Evolutionary conservation across 1,140 invertebrate species (phyloP).

Genomic region (Panulirus ornatus): DNA sequence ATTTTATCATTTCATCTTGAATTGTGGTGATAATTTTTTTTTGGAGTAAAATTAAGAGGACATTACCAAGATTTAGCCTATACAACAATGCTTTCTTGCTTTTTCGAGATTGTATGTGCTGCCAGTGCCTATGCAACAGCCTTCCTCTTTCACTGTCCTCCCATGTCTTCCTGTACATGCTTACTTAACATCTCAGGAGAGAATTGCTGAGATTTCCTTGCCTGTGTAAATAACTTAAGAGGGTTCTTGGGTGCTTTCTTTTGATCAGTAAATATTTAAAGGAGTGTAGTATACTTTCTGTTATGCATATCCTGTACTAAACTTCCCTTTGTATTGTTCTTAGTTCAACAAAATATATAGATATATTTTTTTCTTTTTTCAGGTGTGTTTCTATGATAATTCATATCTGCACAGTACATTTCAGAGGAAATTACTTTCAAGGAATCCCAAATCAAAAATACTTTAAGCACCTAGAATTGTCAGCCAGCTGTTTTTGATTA

Average conservation of each 20-base stretch:
- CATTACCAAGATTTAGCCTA: conserved; percentile 53
- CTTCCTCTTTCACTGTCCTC: conserved; percentile 64
- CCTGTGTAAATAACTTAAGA: conserved; percentile 41
- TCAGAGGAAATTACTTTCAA: not conserved
- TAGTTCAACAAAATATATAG: conserved; percentile 1
- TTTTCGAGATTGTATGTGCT: conserved; percentile 66
- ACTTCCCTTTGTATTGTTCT: not conserved
- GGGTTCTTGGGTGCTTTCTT: conserved; percentile 17
- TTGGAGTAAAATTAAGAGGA: conserved; percentile 14
- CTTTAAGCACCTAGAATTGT: not conserved
- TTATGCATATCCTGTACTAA: not conserved
- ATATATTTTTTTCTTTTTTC: conserved; percentile 5
- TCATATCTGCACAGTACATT: not conserved
- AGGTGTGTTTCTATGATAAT: not conserved
- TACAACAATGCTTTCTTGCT: conserved; percentile 67
- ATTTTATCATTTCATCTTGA: not conserved
- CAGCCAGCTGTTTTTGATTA: not conserved
- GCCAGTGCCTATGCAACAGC: conserved; percentile 71
- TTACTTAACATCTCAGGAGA: conserved; percentile 46
- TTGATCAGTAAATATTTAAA: not conserved
- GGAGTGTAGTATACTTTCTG: not conserved
- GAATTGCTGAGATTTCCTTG: conserved; percentile 12
- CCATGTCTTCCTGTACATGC: conserved; percentile 67
- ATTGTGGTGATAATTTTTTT: too few species aligned
- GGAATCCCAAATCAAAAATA: not conserved